These are phyloP conservation scores for Iselma pallidipennis DNA, from an alignment of 2,888 invertebrate species.

Conservation along the genomic window DNA sequence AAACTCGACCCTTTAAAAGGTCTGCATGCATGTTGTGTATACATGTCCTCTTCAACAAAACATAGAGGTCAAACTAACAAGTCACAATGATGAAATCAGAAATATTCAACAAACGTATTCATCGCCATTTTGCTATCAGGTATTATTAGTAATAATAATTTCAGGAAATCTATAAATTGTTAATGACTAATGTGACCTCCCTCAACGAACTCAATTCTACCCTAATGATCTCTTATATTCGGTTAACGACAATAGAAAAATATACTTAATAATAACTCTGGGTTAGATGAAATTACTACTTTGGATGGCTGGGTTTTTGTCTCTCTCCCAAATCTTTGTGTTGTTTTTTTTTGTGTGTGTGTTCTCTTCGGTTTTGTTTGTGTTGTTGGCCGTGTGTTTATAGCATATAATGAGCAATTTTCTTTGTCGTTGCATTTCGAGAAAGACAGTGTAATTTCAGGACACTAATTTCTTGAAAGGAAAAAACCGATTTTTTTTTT, in stretches of 20 bases:
- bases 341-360: background rate
- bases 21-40: slow-evolving; percentile 44
- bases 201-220: slow-evolving; percentile 3
- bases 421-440: slow-evolving; percentile 22
- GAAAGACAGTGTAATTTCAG: slow-evolving; percentile 11
- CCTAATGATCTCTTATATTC: slow-evolving; percentile 39
- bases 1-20: slow-evolving; percentile 40
- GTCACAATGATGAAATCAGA: background rate
- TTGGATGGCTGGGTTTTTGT: slow-evolving; percentile 19
- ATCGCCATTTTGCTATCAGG: background rate
- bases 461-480: slow-evolving; percentile 12
- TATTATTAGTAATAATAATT: too few relatives aligned
- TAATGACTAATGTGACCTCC: background rate
- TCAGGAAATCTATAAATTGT: slow-evolving; percentile 4
- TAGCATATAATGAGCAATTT: slow-evolving; percentile 38
- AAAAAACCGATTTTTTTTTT: background rate
- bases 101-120: background rate
- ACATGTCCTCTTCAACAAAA: slow-evolving; percentile 32
- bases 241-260: slow-evolving; percentile 39
- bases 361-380: slow-evolving; percentile 15
- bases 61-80: slow-evolving; percentile 4
- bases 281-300: slow-evolving; percentile 33
- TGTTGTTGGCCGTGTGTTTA: slow-evolving; percentile 32
- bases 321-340: background rate
- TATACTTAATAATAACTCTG: slow-evolving; percentile 17